Evolutionary conservation across 2,797 vertebrate species (phyloP), one percentile per base, ranked within the genome.

Genomic region (Chromis chromis): DNA sequence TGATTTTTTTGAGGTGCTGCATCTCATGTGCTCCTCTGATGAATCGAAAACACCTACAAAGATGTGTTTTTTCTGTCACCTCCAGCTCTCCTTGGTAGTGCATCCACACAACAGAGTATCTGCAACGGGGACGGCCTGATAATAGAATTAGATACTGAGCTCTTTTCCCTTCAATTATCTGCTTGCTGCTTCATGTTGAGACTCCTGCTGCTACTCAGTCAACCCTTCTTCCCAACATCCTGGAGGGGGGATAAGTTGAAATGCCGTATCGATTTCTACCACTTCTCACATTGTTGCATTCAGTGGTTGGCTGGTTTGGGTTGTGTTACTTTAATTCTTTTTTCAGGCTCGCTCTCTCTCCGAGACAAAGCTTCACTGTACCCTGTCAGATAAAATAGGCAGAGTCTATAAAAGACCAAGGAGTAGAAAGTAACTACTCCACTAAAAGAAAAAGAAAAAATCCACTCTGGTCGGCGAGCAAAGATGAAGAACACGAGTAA

Each of bases 101-200:
- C 28, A 0, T 33, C 21, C 48, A 64, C 84, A 50, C 70, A n/a
- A 61, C 49, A 62, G 58, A 1, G 22, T 3, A 28, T 55, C 69
- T 75, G 79, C 73, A 83, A 25, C 76, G 24, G 67, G 55, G 70
- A 74, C 66, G 44, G 70, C 77, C 74, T 56, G 73, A 81, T 89
- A 83, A 90, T 85, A 78, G 70, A 86, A 89, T 88, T 82, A 85
- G 79, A 74, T 48, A 64, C 78, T 63, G 76, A 82, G 84, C 81
- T 89, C 78, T 77, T 86, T 76, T 79, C 81, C 79, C 83, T 81
- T 84, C 85, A 87, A 86, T 88, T 91, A 89, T 89, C 55, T 46
- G 86, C 19, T 65, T 79, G 69, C 80, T 86, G 83, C 83, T 81
- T 82, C 71, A 74, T 79, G 79, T 82, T 78, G 66, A 75, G 76